Base-by-base conservation (phyloP, 2,888 invertebrate genomes). In the Epiblema foenella region DNA sequence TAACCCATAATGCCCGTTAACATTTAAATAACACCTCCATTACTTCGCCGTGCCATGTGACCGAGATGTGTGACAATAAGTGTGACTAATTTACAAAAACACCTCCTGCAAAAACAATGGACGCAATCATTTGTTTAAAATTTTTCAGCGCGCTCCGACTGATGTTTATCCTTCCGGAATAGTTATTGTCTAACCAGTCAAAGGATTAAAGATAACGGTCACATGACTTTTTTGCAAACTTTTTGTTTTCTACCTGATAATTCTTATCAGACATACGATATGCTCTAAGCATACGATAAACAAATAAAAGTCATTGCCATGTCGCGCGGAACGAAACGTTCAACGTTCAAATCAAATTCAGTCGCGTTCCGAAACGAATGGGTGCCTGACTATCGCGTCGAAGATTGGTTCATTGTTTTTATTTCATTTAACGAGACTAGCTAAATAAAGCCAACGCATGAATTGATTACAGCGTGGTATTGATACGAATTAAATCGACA, bases 311-410 rank as follows among this genome's bases (percentile, higher is more conserved):
- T 78, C 84, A 80, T 79, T 77, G 77, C 20, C 75, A 81, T 73
- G 82, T 82, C 81, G 81, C 86, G 86, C 81, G 85, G 77, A 79
- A 79, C 77, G 79, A 80, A 72, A 68, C 76, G 69, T 63, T 66
- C 65, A 72, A 68, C 76, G 69, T 63, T 66, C 65, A 79, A 81
- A 80, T 75, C 76, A 69, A 77, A 76, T 77, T 78, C 80, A 81
- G 83, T 81, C 78, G 81, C 85, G 85, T 85, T 86, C 85, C 73
- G 80, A 84, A 82, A 81, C 76, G 72, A 73, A 76, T 57, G 62
- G 78, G 77, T 74, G 78, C 75, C 62, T 76, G 75, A 46, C 66
- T 63, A 75, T 75, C 74, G 65, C 63, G 52, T 75, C 65, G 39
- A 33, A 39, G 57, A 71, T 73, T 71, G 66, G 68, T 51, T 74